Conservation (phyloP, 1,140 invertebrate species). For the Drosophila gunungcola region DNA sequence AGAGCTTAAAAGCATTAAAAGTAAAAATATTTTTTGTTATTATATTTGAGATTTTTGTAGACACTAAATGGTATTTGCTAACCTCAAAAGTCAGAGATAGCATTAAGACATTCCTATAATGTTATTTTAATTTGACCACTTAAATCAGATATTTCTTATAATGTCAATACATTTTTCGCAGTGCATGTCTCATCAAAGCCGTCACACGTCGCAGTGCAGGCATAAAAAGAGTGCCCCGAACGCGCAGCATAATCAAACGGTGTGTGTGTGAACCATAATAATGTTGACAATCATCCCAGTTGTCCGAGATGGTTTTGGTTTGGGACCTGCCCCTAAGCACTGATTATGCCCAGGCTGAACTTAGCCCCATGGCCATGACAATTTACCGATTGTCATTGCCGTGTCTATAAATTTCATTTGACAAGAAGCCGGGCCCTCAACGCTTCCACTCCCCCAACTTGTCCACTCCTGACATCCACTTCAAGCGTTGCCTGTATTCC, state of each 20-base stretch:
- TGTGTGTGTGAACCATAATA: conserved; percentile 63
- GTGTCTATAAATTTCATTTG: conserved; percentile 79
- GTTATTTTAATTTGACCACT: too few species aligned
- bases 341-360: conserved; percentile 70
- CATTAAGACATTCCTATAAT: too few species aligned
- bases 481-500: conserved; percentile 30
- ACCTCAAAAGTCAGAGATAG: too few species aligned
- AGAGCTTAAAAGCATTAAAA: too few species aligned
- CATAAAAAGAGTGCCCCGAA: conserved; percentile 72
- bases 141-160: too few species aligned
- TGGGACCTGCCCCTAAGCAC: conserved; percentile 60
- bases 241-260: conserved; percentile 75
- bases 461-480: conserved; percentile 44
- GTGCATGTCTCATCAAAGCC: conserved; percentile 64
- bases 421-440: conserved; percentile 49
- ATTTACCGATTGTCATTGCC: conserved; percentile 72
- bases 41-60: too few species aligned
- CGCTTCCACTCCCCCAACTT: background rate
- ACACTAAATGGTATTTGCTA: too few species aligned
- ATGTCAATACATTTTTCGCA: background rate
- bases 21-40: too few species aligned
- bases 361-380: conserved; percentile 52
- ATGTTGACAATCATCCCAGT: conserved; percentile 72
- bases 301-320: conserved; percentile 35
- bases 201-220: conserved; percentile 80